Evolutionary conservation across 2,888 invertebrate species (phyloP).

Genomic region (Hirtodrosophila alboralis): DNA sequence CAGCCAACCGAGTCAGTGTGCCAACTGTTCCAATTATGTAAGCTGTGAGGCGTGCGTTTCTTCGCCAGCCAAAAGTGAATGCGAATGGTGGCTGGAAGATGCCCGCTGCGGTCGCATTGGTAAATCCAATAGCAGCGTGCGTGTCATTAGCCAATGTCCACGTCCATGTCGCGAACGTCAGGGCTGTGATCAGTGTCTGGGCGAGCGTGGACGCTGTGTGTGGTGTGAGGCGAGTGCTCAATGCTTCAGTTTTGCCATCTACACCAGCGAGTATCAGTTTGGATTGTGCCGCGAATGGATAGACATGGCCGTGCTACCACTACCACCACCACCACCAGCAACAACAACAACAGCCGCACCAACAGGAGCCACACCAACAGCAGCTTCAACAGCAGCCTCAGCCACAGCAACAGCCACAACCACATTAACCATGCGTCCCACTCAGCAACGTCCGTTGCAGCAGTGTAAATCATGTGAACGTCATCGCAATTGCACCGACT

Average conservation of each 20-base stretch:
- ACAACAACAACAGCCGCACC: conserved; percentile 72
- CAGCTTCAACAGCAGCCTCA: conserved; percentile 38
- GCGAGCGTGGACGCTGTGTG: conserved; percentile 94
- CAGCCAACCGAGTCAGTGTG: conserved; percentile 92
- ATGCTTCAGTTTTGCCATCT: conserved; percentile 97
- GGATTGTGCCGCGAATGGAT: conserved; percentile 97
- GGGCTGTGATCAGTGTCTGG: conserved; percentile 92
- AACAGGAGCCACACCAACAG: no score
- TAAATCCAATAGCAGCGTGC: conserved; percentile 88
- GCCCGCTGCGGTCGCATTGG: conserved; percentile 93
- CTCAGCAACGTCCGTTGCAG: conserved; percentile 83
- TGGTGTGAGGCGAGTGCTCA: conserved; percentile 97
- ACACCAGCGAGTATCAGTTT: conserved; percentile 96
- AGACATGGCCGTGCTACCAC: conserved; percentile 87
- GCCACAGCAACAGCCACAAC: conserved; percentile 51
- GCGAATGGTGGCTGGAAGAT: conserved; percentile 97
- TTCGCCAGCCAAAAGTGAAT: conserved; percentile 86
- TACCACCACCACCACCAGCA: conserved; percentile 10
- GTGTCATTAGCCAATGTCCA: conserved; percentile 88
- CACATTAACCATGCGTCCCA: conserved; percentile 35
- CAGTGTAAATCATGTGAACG: conserved; percentile 93
- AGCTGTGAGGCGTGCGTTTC: conserved; percentile 94
- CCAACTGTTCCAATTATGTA: conserved; percentile 95
- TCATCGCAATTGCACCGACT: conserved; percentile 90
- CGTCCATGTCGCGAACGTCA: conserved; percentile 91